phyloP scores from a whole-genome alignment of 2,888 invertebrate species.

The Lydus trimaculatus region DNA sequence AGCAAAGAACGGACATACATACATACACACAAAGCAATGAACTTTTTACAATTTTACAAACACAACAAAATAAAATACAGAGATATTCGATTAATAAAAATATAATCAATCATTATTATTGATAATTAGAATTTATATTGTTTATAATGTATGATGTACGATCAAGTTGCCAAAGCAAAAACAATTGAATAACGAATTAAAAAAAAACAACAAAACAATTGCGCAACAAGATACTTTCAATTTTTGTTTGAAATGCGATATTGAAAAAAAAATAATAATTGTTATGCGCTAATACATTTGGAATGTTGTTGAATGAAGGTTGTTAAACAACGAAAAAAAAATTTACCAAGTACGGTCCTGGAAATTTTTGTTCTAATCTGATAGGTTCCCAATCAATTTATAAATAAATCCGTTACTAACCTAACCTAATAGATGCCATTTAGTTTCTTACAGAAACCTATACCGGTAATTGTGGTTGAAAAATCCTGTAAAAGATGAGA shows the following conservation, averaged over 20 bases:
- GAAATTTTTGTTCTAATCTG: background rate
- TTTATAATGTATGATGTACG: too few species aligned
- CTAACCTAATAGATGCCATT: conserved; percentile 33
- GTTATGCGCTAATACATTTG: background rate
- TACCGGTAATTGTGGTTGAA: conserved; percentile 22
- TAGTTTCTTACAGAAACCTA: conserved; percentile 4
- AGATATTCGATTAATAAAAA: background rate
- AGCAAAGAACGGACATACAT: conserved; percentile 4
- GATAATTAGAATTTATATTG: too few species aligned
- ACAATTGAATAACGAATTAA: background rate
- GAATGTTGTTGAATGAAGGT: background rate
- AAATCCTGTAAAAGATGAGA: too few species aligned
- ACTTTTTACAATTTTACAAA: background rate
- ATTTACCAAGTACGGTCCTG: conserved; percentile 1
- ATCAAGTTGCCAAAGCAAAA: background rate
- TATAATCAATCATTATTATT: background rate
- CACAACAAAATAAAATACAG: background rate
- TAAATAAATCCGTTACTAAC: conserved; percentile 33
- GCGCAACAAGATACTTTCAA: background rate
- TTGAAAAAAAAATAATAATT: background rate
- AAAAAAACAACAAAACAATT: background rate
- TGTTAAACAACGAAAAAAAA: too few species aligned
- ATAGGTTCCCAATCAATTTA: conserved; percentile 25
- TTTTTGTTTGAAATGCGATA: background rate
- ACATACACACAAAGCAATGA: background rate